Evolutionary conservation across 2,888 invertebrate genomes (phyloP).

Genomic region (Podabrus alpinus): DNA sequence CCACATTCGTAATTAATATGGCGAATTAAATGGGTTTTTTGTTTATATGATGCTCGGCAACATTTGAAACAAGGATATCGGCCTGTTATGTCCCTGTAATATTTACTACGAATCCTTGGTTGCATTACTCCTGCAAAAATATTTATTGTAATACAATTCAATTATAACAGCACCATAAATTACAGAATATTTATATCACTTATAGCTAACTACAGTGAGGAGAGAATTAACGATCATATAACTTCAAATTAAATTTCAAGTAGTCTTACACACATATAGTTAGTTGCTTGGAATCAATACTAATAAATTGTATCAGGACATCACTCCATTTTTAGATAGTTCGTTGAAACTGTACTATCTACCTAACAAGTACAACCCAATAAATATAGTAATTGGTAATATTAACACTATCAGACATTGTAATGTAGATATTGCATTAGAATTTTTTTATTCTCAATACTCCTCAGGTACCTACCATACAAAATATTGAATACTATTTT

Average conservation of each 20-base stretch:
- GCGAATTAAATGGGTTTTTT: constrained; percentile 62
- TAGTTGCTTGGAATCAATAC: neutral
- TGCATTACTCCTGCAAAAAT: neutral
- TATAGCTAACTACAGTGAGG: neutral
- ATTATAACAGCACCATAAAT: neutral
- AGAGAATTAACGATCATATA: neutral
- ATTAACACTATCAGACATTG: no score
- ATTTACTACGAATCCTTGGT: neutral
- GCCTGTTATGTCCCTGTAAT: constrained; percentile 11
- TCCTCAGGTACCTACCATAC: neutral
- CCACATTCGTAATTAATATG: constrained; percentile 72
- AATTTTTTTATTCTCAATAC: neutral
- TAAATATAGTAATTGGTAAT: no score
- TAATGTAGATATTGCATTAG: no score
- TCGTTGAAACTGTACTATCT: neutral
- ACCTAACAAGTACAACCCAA: neutral
- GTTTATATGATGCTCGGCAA: constrained; percentile 59
- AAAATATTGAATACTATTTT: neutral
- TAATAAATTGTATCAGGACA: neutral
- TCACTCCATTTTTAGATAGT: neutral
- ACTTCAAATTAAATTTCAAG: neutral
- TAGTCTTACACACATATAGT: neutral
- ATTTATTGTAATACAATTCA: neutral
- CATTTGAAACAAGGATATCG: constrained; percentile 59
- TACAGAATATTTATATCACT: neutral